These are phyloP conservation scores for Rhopalosiphum maidis DNA, from an alignment of 1,140 invertebrate genomes.

Conservation along the genomic window DNA sequence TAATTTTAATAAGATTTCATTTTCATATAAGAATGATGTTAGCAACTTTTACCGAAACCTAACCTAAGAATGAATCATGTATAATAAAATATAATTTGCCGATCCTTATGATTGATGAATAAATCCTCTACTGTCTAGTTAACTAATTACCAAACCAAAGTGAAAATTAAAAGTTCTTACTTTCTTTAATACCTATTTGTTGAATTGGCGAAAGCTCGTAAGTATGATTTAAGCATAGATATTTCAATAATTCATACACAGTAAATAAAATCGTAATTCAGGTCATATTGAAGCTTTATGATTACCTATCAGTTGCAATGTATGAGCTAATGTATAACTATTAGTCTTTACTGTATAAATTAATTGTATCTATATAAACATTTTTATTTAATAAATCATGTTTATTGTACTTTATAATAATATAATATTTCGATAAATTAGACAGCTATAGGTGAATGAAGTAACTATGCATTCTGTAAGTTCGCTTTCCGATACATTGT, in stretches of 20 bases:
- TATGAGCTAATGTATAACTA: neutral
- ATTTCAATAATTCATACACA: neutral
- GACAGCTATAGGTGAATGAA: neutral
- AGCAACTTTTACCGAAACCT: neutral
- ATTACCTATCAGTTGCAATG: neutral
- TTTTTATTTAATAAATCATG: neutral
- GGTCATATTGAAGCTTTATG: neutral
- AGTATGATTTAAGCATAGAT: neutral
- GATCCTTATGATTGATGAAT: neutral
- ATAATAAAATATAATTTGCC: neutral
- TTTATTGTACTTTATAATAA: neutral
- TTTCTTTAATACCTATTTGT: neutral
- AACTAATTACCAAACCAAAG: neutral
- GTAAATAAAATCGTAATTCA: neutral
- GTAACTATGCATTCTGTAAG: neutral
- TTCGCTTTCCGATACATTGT: neutral
- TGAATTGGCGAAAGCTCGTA: neutral
- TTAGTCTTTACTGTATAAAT: neutral
- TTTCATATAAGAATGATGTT: neutral
- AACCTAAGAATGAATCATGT: constrained; percentile 2
- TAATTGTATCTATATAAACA: neutral
- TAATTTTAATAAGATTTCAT: neutral
- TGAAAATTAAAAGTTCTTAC: neutral
- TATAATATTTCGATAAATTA: neutral
- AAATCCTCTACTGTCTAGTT: neutral